Conservation (phyloP, 2,888 invertebrate genomes). For the Chalcis sispes region DNA sequence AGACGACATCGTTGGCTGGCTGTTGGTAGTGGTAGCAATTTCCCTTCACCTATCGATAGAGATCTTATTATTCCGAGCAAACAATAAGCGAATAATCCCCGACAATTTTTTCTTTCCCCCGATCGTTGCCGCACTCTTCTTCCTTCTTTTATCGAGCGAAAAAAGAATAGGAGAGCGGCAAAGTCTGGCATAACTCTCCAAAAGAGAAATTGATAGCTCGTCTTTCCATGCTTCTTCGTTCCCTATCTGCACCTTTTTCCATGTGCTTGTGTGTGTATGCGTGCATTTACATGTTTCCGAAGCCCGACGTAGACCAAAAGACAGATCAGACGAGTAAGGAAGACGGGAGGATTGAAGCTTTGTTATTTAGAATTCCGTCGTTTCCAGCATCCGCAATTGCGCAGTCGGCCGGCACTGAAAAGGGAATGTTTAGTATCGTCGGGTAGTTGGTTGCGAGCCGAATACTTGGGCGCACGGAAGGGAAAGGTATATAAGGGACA, state of each 20-base stretch:
- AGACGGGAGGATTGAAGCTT: conserved; percentile 54
- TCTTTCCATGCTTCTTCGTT: conserved; percentile 2
- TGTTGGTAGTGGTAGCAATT: conserved; percentile 15
- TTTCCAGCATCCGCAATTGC: conserved; percentile 53
- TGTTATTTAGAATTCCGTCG: conserved; percentile 59
- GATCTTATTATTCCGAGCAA: conserved; percentile 45
- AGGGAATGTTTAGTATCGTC: conserved; percentile 57
- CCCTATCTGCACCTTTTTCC: not conserved
- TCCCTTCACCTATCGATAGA: conserved; percentile 34
- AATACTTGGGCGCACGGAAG: conserved; percentile 55
- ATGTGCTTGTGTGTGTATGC: not conserved
- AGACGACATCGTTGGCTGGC: not conserved
- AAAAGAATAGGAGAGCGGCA: conserved; percentile 5
- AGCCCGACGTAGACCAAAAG: not conserved
- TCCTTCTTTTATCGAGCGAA: conserved; percentile 22
- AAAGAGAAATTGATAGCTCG: conserved; percentile 53
- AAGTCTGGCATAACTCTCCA: conserved; percentile 16
- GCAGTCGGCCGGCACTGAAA: conserved; percentile 35
- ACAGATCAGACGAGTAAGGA: not conserved
- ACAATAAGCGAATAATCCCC: conserved; percentile 51
- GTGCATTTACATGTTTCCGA: not conserved
- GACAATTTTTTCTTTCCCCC: conserved; percentile 34
- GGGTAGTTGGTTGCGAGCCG: conserved; percentile 58
- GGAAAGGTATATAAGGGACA: conserved; percentile 54
- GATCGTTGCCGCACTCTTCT: not conserved